phyloP scores from a whole-genome alignment of 1,140 invertebrate genomes.

The Dermatophagoides farinae region DNA sequence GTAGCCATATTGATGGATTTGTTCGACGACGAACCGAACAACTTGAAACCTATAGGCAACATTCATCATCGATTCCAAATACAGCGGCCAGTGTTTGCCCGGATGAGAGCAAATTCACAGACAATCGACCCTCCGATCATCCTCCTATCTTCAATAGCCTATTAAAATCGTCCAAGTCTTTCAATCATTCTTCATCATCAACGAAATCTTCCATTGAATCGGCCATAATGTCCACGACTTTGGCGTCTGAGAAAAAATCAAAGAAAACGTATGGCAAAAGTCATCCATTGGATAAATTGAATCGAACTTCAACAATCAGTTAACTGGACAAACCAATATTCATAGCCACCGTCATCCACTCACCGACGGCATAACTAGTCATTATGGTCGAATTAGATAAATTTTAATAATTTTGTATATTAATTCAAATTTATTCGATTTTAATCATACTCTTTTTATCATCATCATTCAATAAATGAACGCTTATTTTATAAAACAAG shows the following conservation, averaged over 20 bases:
- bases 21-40: conserved; percentile 63
- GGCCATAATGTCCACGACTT: neutral
- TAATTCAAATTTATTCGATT: too few relatives aligned
- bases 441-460: too few relatives aligned
- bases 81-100: neutral
- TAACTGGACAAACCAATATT: neutral
- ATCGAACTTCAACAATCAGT: neutral
- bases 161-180: neutral
- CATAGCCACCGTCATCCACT: neutral
- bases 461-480: too few relatives aligned
- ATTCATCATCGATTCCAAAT: conserved; percentile 18
- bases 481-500: too few relatives aligned
- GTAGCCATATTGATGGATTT: conserved; percentile 31
- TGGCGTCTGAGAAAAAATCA: neutral
- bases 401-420: too few relatives aligned
- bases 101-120: neutral
- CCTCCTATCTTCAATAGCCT: too few relatives aligned
- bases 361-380: neutral
- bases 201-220: neutral
- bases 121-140: too few relatives aligned
- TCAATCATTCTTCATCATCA: neutral
- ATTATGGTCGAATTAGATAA: too few relatives aligned
- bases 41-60: conserved; percentile 49
- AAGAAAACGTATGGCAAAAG: conserved; percentile 2
- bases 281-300: neutral